Evolutionary conservation across 2,888 invertebrate genomes (phyloP), one percentile per base, ranked within the genome.

Genomic region (Saturnia pavonia): DNA sequence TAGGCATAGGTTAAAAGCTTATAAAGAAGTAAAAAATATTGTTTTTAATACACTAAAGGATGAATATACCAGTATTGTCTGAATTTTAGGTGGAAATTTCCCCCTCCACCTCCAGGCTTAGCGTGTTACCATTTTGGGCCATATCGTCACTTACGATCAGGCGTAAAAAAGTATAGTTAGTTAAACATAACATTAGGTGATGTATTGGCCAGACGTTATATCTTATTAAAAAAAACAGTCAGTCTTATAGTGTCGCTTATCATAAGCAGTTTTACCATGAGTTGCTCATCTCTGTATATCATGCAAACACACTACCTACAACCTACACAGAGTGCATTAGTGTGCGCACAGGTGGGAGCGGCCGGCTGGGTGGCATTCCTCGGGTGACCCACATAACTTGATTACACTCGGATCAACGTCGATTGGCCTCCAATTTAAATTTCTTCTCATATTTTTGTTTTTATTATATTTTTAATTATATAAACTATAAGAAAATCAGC

Each of bases 351-450:
- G 88, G 90, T 90, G 90, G 91, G 91, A 88, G 91, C 89, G 91
- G 92, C 92, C 85, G 82, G 90, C 88, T 79, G 78, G 83, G 87
- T 89, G 84, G 88, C 93, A 93, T 93, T 93, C 93, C 89, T 85
- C 82, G 78, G 76, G 80, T 93, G 92, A 92, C 93, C 93, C 90
- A 92, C 91, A 91, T 93, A 88, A 84, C 82, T 82, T 71, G 74
- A 70, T 72, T 67, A 72, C 70, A 70, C 72, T 75, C 63, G 70
- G 51, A 63, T 63, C 69, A 63, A 16, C 72, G 72, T 71, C 79
- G 69, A 78, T 75, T 75, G 83, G 81, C 75, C 76, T 74, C 16
- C 42, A 65, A 27, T 60, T 54, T 40, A 40, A 9, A 40, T 65
- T 63, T 40, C 34, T 14, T 14, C 43, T 43, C 3, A 60, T 63